Percentiles rank a stretch among this genome's conserved stretches.
Evolutionary conservation across 2,888 invertebrate genomes (phyloP).

Genomic region (Coronaproctus castanopsis): DNA sequence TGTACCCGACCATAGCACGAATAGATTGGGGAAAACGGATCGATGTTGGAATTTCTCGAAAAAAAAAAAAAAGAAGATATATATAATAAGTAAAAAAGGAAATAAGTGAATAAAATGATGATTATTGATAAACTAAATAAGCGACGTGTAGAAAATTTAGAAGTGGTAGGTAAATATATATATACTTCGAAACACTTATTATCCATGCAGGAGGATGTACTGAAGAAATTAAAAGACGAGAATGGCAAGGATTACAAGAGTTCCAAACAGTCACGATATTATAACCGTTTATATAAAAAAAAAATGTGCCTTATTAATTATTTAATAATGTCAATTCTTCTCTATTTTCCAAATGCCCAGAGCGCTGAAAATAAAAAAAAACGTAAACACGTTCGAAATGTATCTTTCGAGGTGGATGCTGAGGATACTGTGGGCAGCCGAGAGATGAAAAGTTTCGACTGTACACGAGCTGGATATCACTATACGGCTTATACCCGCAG

Average conservation of each 20-base stretch:
- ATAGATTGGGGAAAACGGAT: not conserved
- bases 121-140: not conserved
- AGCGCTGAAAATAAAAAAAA: not conserved
- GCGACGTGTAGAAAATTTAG: not conserved
- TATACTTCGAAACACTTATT: not conserved
- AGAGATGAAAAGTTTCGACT: not conserved
- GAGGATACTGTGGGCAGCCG: not conserved
- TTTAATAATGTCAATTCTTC: not conserved
- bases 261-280: not conserved
- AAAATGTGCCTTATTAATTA: not conserved
- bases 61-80: not conserved
- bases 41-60: not conserved
- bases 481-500: not conserved
- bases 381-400: not conserved
- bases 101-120: not conserved
- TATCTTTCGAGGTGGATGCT: not conserved
- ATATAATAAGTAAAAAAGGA: not conserved
- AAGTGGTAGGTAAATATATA: not conserved
- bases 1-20: not conserved
- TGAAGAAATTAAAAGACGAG: not conserved
- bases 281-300: not conserved
- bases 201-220: not conserved
- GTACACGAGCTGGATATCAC: not conserved
- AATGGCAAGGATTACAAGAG: not conserved
- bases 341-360: not conserved